Conservation (phyloP, 2,888 invertebrate genomes). For the Diaprepes abbreviatus region DNA sequence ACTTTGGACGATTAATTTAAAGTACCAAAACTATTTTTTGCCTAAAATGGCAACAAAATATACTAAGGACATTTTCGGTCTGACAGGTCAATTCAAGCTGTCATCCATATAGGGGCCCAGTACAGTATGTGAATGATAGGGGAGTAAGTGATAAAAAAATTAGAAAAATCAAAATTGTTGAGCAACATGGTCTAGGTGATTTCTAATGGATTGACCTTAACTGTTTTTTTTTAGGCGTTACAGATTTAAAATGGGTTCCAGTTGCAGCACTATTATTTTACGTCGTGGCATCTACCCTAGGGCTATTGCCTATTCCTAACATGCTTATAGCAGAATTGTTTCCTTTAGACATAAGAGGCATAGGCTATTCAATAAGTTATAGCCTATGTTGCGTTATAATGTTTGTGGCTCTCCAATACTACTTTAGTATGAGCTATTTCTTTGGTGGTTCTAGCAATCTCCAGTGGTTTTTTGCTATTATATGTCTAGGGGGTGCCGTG, state of each 20-base stretch:
- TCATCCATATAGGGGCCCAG: too few species aligned
- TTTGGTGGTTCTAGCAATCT: constrained; percentile 69
- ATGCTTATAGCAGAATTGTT: constrained; percentile 75
- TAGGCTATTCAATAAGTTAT: constrained; percentile 72
- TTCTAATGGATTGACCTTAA: too few species aligned
- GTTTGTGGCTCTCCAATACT: constrained; percentile 72
- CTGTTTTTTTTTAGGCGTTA: constrained; percentile 59
- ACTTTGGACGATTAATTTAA: too few species aligned
- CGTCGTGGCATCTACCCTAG: constrained; percentile 71
- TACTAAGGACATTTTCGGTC: too few species aligned
- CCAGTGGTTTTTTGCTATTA: constrained; percentile 71
- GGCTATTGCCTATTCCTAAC: constrained; percentile 74
- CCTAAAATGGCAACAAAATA: too few species aligned
- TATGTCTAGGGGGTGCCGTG: constrained; percentile 66
- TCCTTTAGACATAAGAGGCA: constrained; percentile 73
- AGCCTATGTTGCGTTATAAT: constrained; percentile 72
- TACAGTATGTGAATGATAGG: too few species aligned
- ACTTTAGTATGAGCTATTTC: constrained; percentile 62
- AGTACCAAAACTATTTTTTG: too few species aligned
- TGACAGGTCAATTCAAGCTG: too few species aligned
- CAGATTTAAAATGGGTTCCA: constrained; percentile 67
- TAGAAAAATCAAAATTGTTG: too few species aligned
- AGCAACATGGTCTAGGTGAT: too few species aligned
- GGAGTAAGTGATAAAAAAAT: too few species aligned
- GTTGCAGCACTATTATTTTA: constrained; percentile 71